These are phyloP conservation scores for Lithophane socia DNA, from an alignment of 2,888 invertebrate genomes.

Conservation along the genomic window DNA sequence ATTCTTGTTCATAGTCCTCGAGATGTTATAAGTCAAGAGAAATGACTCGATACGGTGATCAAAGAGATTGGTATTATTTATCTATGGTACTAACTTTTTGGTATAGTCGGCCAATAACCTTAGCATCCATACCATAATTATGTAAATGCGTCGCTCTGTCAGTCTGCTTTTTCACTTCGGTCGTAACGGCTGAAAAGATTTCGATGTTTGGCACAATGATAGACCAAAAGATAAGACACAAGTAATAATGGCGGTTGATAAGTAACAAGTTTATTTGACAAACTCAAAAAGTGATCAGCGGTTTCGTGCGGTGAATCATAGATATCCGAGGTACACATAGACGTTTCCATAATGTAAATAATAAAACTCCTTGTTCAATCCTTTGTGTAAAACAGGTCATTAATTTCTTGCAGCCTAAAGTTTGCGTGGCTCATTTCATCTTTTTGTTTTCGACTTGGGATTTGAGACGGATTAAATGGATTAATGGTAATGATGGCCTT, in stretches of 20 bases:
- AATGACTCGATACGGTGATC: constrained; percentile 44
- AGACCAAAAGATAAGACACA: not conserved
- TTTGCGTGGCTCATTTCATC: constrained; percentile 13
- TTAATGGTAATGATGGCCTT: constrained; percentile 5
- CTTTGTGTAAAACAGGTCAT: constrained; percentile 15
- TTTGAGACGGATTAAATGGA: constrained; percentile 24
- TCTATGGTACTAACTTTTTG: not conserved
- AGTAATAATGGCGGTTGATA: not conserved
- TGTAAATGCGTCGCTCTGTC: not conserved
- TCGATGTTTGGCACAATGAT: no score
- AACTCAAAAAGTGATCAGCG: not conserved
- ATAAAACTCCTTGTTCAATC: constrained; percentile 4
- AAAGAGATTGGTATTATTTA: constrained; percentile 39
- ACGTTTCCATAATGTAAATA: not conserved
- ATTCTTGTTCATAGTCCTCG: constrained; percentile 50
- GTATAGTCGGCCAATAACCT: not conserved
- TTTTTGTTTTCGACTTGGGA: constrained; percentile 11
- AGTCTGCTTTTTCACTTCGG: no score
- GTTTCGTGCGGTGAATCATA: not conserved
- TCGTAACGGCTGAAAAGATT: not conserved
- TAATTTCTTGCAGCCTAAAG: constrained; percentile 19
- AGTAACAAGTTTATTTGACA: not conserved
- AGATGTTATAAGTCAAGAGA: constrained; percentile 53
- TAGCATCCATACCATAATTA: not conserved
- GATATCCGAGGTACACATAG: not conserved